Evolutionary conservation across 2,888 invertebrate species (phyloP).

Genomic region (Cosmia pyralina): DNA sequence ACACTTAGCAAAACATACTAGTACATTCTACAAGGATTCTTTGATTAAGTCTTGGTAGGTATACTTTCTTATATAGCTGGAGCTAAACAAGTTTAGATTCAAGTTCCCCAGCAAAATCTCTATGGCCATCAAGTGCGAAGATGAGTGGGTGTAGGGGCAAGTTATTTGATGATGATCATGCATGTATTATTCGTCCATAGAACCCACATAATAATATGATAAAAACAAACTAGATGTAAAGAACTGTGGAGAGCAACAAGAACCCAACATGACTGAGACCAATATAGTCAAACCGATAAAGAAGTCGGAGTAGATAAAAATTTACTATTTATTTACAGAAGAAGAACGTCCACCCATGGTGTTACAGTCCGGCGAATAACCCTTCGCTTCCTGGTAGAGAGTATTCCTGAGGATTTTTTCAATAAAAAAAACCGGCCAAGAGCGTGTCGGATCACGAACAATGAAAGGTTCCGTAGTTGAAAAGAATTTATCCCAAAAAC

Average conservation of each 20-base stretch:
- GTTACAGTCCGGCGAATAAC: background rate
- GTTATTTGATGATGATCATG: conserved; percentile 1
- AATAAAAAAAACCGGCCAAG: too few species aligned
- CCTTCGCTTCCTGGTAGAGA: background rate
- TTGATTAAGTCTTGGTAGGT: background rate
- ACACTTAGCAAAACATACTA: background rate
- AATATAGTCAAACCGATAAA: background rate
- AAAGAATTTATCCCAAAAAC: too few species aligned
- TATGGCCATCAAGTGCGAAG: background rate
- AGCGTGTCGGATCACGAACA: too few species aligned
- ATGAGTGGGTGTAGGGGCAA: background rate
- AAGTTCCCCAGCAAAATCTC: background rate
- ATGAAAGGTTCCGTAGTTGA: too few species aligned
- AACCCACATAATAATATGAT: background rate
- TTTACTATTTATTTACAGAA: too few species aligned
- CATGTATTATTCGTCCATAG: background rate
- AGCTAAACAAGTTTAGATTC: background rate
- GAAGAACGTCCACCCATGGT: background rate
- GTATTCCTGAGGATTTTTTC: background rate
- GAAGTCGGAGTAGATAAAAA: background rate
- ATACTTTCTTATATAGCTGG: background rate
- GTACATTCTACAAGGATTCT: conserved; percentile 14
- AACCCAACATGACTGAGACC: background rate
- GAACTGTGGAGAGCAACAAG: background rate
- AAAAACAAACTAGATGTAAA: background rate